These are phyloP conservation scores for Emydura subglobosa DNA, from an alignment of 2,113 vertebrate species.

Conservation along the genomic window DNA sequence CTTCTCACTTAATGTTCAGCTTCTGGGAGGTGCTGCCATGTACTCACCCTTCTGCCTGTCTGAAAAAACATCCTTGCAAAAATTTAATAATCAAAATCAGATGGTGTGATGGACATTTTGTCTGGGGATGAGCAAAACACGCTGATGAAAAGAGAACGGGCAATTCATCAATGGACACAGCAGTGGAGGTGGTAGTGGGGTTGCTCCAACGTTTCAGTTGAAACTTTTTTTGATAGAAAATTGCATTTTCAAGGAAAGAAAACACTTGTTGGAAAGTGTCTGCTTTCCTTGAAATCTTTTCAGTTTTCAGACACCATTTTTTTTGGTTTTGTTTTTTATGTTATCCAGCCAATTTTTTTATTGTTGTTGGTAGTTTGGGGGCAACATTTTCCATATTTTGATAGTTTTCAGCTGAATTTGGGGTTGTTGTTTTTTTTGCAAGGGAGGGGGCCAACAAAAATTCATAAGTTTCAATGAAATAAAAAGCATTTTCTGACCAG, in stretches of 20 bases:
- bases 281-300: slow-evolving; percentile 26
- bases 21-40: accelerated
- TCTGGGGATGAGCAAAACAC: accelerated
- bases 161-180: not conserved
- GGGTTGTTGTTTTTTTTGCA: not conserved
- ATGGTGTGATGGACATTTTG: accelerated
- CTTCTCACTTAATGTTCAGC: not conserved
- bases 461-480: not conserved
- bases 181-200: not conserved
- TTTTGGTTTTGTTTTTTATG: not conserved
- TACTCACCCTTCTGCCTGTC: not conserved
- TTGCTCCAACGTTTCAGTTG: not conserved
- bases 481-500: not conserved
- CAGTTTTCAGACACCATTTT: not conserved
- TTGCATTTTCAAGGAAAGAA: slow-evolving; percentile 32
- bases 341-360: not conserved
- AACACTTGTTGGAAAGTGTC: slow-evolving; percentile 14
- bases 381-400: not conserved
- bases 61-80: accelerated
- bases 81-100: accelerated
- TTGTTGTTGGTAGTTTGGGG: not conserved
- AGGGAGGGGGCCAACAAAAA: not conserved
- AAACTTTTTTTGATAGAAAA: slow-evolving; percentile 16
- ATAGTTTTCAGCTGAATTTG: not conserved
- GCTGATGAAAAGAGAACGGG: too few species aligned